phyloP scores from a whole-genome alignment of 2,888 invertebrate species.

The Caenorhabditis panamensis region DNA sequence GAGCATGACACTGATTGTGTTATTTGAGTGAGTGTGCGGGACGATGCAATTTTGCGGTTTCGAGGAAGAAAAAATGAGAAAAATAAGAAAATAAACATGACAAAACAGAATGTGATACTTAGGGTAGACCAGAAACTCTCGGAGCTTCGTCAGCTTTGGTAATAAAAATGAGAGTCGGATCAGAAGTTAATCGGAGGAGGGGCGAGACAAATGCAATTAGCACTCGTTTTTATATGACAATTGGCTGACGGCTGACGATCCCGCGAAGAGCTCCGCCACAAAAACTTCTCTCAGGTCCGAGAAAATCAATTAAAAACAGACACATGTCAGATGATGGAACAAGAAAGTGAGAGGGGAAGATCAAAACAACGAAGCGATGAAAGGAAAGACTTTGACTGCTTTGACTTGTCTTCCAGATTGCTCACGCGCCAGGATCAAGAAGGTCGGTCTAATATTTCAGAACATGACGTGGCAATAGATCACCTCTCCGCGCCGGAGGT shows the following conservation, averaged over 20 bases:
- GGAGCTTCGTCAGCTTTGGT: conserved; percentile 4
- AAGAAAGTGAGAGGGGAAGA: conserved; percentile 8
- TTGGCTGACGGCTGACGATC: conserved; percentile 16
- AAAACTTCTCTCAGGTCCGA: conserved; percentile 40
- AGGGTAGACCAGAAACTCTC: background rate
- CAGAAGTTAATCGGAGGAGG: conserved; percentile 13
- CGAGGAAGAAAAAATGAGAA: conserved; percentile 6
- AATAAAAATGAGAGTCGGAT: conserved; percentile 3
- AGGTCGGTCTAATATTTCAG: conserved; percentile 48
- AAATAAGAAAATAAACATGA: conserved; percentile 29
- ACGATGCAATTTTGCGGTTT: conserved; percentile 46
- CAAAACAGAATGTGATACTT: background rate
- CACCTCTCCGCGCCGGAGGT: background rate
- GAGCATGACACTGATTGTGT: conserved; percentile 48
- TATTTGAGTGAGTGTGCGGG: conserved; percentile 36
- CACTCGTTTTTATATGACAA: conserved; percentile 44
- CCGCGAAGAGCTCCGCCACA: conserved; percentile 39
- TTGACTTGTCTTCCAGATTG: background rate
- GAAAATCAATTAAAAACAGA: conserved; percentile 54
- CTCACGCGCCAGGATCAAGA: background rate
- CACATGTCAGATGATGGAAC: conserved; percentile 46
- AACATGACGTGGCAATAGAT: conserved; percentile 48
- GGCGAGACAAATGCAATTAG: conserved; percentile 53
- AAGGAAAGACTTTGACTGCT: background rate
- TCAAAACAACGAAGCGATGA: conserved; percentile 12